These are phyloP conservation scores for Penelope pileata DNA, from an alignment of 2,113 vertebrate species.

Conservation along the genomic window DNA sequence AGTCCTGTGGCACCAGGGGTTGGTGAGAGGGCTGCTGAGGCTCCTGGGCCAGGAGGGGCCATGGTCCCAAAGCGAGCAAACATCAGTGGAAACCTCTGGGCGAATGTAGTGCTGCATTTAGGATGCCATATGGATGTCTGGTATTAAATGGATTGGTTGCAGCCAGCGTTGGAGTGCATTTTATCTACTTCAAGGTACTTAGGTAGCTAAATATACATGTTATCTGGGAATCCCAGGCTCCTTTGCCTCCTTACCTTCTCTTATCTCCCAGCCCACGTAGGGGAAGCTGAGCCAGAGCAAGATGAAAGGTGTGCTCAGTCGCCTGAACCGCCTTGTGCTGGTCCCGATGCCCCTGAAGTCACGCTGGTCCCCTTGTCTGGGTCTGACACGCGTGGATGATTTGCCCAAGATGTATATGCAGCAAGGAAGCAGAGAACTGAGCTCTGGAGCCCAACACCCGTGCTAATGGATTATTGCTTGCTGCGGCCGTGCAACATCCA, in stretches of 20 bases:
- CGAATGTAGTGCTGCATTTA: background rate
- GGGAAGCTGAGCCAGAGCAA: background rate
- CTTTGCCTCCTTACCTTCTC: background rate
- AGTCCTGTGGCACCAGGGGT: rapidly evolving
- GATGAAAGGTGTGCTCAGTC: background rate
- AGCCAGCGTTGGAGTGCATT: background rate
- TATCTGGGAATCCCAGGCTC: background rate
- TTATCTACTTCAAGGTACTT: background rate
- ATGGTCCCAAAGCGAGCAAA: background rate
- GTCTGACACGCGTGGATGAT: background rate
- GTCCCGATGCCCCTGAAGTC: background rate
- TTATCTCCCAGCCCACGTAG: background rate
- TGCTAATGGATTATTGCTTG: background rate
- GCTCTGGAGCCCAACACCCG: background rate
- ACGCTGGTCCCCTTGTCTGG: background rate
- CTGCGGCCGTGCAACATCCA: rapidly evolving
- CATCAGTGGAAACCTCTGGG: background rate
- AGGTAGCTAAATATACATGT: background rate
- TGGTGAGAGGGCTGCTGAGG: background rate
- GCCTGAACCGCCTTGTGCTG: background rate
- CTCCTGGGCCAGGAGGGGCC: background rate
- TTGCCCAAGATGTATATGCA: background rate
- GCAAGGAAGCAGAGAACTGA: rapidly evolving
- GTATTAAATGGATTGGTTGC: background rate
- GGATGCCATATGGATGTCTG: background rate